phyloP scores from a whole-genome alignment of 2,888 invertebrate species.

The Eustalomyia histrio region DNA sequence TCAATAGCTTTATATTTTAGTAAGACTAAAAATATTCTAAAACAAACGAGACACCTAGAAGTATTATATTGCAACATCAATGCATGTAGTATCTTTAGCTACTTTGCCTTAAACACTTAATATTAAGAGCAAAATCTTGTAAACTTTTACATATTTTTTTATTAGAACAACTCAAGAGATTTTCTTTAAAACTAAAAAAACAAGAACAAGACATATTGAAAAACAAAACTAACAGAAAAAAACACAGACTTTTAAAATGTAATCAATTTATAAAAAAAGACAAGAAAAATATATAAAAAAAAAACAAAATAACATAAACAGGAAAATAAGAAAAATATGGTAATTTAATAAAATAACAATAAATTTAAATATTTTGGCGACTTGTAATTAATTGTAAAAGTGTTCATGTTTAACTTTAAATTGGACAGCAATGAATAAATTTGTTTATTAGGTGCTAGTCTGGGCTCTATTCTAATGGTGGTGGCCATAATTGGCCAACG shows the following conservation, averaged over 20 bases:
- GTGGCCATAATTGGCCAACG: conserved; percentile 43
- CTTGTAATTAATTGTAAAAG: conserved; percentile 62
- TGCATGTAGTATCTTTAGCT: neutral
- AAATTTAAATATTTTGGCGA: conserved; percentile 44
- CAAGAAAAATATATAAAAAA: conserved; percentile 19
- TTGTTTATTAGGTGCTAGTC: conserved; percentile 53
- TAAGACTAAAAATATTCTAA: conserved; percentile 21
- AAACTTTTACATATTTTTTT: conserved; percentile 9
- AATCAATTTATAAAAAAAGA: conserved; percentile 44
- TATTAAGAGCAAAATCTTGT: conserved; percentile 51
- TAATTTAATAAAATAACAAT: conserved; percentile 59
- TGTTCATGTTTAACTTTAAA: conserved; percentile 65
- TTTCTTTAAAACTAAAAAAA: neutral
- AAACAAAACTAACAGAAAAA: neutral
- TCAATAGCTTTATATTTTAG: conserved; percentile 20
- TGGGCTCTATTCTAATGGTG: neutral
- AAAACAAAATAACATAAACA: conserved; percentile 23
- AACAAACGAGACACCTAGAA: conserved; percentile 40
- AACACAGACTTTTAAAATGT: conserved; percentile 47
- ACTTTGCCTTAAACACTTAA: conserved; percentile 33
- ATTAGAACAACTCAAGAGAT: neutral
- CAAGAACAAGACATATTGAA: neutral
- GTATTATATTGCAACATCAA: conserved; percentile 37
- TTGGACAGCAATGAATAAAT: conserved; percentile 64
- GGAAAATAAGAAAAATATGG: conserved; percentile 35